A percentile compares a stretch with the other conserved stretches of the same genome.
Conservation (phyloP, 2,888 invertebrate genomes). For the Punctoribates punctum region DNA sequence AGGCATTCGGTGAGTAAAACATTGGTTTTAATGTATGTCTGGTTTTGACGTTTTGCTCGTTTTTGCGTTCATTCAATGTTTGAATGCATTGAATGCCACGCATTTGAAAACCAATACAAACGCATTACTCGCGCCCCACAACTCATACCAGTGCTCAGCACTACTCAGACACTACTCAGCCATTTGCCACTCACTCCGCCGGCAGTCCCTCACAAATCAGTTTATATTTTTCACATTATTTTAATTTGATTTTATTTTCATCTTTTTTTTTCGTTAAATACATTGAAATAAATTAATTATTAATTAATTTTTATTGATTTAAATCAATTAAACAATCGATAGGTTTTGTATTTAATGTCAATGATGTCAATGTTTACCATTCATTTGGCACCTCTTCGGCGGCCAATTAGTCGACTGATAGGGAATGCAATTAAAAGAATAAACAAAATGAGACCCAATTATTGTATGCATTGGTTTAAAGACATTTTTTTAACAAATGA, state of each 20-base stretch:
- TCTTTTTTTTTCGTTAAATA: background rate
- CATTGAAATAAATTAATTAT: background rate
- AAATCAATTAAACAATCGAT: background rate
- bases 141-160: background rate
- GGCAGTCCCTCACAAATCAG: background rate
- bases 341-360: background rate
- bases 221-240: background rate
- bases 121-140: constrained; percentile 17
- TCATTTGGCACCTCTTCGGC: background rate
- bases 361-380: background rate
- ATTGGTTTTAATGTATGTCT: background rate
- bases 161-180: background rate
- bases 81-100: constrained; percentile 26
- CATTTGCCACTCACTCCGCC: background rate
- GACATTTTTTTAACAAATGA: background rate
- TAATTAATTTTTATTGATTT: background rate
- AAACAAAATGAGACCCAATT: background rate
- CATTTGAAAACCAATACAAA: constrained; percentile 16
- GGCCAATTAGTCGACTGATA: background rate
- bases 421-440: background rate
- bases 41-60: background rate
- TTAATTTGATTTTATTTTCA: background rate
- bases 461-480: constrained; percentile 12
- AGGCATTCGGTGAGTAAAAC: constrained; percentile 14
- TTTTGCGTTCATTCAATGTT: constrained; percentile 16